Evolutionary conservation across 1,140 invertebrate genomes (phyloP).

Genomic region (Solenopsis invicta): DNA sequence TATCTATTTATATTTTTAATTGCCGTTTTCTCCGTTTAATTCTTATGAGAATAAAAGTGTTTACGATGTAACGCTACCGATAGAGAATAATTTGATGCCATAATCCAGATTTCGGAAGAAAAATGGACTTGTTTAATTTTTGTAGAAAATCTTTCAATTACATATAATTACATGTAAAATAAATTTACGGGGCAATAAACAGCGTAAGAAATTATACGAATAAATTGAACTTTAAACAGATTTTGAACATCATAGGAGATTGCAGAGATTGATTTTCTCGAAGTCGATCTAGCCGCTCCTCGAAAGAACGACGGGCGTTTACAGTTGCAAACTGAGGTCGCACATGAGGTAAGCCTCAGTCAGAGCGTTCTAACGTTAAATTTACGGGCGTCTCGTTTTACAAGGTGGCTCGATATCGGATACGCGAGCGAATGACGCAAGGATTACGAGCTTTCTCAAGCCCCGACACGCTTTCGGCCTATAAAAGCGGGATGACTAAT

Average conservation of each 20-base stretch:
- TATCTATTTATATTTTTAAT: no score
- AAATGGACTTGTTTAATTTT: no score
- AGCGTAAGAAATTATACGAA: not conserved
- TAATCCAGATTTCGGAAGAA: no score
- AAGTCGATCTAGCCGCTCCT: constrained; percentile 11
- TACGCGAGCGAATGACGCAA: constrained; percentile 56
- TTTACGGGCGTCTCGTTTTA: constrained; percentile 55
- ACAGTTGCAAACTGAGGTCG: constrained; percentile 49
- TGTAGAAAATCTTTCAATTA: not conserved
- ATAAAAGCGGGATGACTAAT: constrained; percentile 64
- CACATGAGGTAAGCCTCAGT: constrained; percentile 30
- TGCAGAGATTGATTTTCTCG: constrained; percentile 10
- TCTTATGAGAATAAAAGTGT: no score
- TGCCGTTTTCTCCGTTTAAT: no score
- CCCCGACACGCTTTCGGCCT: constrained; percentile 57
- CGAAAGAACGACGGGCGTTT: constrained; percentile 14
- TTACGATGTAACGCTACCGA: no score
- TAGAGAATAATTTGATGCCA: no score
- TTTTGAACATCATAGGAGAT: not conserved
- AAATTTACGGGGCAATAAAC: not conserved
- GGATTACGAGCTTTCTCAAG: constrained; percentile 59
- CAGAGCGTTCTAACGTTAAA: constrained; percentile 49
- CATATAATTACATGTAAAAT: not conserved
- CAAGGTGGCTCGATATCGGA: constrained; percentile 58
- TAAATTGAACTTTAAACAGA: not conserved